phyloP scores from a whole-genome alignment of 1,140 invertebrate species.

The Andrena cerasifolii region DNA sequence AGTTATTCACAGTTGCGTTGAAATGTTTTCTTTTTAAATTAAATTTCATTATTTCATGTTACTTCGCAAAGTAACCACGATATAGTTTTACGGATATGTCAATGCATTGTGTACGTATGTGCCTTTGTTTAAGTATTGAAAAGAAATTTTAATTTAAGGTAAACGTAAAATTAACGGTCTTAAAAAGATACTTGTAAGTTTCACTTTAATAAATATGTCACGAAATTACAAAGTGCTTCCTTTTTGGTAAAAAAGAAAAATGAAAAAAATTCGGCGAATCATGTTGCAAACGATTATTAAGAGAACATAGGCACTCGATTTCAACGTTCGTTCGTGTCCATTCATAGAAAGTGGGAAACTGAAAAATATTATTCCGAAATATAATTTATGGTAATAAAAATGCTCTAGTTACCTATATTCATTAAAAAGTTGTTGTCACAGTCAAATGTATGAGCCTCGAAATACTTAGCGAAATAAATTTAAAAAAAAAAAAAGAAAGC shows the following conservation, averaged over 20 bases:
- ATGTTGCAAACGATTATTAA: conserved; percentile 19
- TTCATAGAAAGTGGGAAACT: background rate
- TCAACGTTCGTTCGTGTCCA: background rate
- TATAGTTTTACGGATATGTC: conserved; percentile 26
- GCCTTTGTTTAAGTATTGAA: conserved; percentile 48
- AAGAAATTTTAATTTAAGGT: conserved; percentile 32
- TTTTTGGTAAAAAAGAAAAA: conserved; percentile 19
- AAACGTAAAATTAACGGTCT: conserved; percentile 31
- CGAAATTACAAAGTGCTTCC: conserved; percentile 41
- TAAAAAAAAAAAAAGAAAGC: background rate
- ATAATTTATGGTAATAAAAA: conserved; percentile 51
- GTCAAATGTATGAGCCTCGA: conserved; percentile 23
- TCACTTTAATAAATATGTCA: conserved; percentile 46
- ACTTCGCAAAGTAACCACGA: conserved; percentile 14
- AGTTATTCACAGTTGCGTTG: conserved; percentile 13
- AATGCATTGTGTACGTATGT: conserved; percentile 40
- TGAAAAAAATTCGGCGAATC: background rate
- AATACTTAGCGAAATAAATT: conserved; percentile 4
- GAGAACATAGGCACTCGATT: background rate
- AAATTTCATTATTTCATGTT: conserved; percentile 30
- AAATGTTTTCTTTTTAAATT: conserved; percentile 4
- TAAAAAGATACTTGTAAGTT: conserved; percentile 40
- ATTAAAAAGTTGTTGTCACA: conserved; percentile 24
- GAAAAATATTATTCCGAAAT: conserved; percentile 55
- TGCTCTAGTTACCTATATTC: conserved; percentile 41